Percentiles rank a stretch among this genome's conserved stretches.
phyloP scores from a whole-genome alignment of 2,888 invertebrate species.

The Temnothorax unifasciatus region DNA sequence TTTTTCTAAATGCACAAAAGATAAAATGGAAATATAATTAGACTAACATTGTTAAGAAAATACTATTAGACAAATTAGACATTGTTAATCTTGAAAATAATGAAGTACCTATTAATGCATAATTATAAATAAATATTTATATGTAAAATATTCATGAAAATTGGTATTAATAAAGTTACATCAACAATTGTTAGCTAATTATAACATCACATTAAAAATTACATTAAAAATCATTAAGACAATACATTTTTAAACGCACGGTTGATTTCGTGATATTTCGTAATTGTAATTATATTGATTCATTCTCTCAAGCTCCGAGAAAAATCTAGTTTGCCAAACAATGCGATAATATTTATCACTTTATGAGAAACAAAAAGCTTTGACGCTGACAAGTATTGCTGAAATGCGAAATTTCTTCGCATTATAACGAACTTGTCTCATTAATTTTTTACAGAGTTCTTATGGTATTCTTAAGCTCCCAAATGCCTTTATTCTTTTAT shows the following conservation, averaged over 20 bases:
- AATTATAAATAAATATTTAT: neutral
- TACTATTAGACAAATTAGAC: neutral
- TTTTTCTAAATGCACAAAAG: neutral
- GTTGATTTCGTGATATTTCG: neutral
- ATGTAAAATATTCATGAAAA: neutral
- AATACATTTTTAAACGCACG: neutral
- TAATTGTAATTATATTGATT: neutral
- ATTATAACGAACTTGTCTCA: slow-evolving; percentile 52
- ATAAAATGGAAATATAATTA: neutral
- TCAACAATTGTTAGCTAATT: neutral
- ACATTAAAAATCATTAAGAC: neutral
- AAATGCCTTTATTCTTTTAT: slow-evolving; percentile 68
- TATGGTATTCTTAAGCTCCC: slow-evolving; percentile 65
- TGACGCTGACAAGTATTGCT: neutral
- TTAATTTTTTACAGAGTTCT: slow-evolving; percentile 67
- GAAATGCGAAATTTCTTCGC: slow-evolving; percentile 3
- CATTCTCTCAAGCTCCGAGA: neutral
- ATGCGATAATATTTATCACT: neutral
- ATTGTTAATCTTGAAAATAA: neutral
- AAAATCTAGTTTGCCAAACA: neutral
- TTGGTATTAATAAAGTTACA: neutral
- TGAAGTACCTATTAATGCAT: neutral
- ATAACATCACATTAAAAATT: neutral
- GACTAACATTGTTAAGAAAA: neutral
- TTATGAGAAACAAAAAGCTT: neutral